phyloP scores from a whole-genome alignment of 2,113 vertebrate genomes.

The Dolichallabes microphthalmus region DNA sequence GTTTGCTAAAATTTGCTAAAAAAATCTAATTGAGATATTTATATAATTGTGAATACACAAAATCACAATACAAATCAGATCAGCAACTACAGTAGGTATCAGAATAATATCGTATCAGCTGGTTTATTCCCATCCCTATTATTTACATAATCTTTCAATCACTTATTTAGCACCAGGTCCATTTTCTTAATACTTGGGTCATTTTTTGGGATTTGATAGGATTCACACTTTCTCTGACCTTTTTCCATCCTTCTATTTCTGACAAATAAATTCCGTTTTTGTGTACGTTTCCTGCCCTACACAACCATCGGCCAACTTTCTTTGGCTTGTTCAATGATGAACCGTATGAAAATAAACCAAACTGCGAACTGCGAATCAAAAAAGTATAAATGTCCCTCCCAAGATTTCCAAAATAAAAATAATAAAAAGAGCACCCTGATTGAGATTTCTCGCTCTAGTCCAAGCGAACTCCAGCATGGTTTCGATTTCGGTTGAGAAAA shows the following conservation, averaged over 20 bases:
- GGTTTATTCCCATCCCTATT: too few relatives aligned
- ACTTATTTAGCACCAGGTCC: neutral
- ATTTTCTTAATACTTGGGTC: neutral
- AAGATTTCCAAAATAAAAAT: neutral
- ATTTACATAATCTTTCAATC: neutral
- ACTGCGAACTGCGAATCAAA: neutral
- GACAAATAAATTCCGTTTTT: neutral
- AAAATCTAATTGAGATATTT: too few relatives aligned
- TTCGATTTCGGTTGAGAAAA: neutral
- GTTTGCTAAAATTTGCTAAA: too few relatives aligned
- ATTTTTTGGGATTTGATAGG: neutral
- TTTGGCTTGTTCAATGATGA: neutral
- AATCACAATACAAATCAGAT: too few relatives aligned
- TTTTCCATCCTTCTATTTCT: neutral
- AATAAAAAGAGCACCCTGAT: neutral
- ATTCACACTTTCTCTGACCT: neutral
- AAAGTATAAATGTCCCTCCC: neutral
- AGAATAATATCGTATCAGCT: too few relatives aligned
- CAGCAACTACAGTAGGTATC: too few relatives aligned
- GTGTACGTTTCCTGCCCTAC: neutral
- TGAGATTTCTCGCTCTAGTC: neutral
- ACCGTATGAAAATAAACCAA: neutral
- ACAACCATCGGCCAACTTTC: neutral
- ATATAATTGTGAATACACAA: too few relatives aligned
- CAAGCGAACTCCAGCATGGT: neutral